A percentile compares a stretch with the other conserved stretches of the same genome.
These are phyloP conservation scores for Montipora capitata DNA, from an alignment of 92 coral and sea anemone genomes.

Conservation along the genomic window DNA sequence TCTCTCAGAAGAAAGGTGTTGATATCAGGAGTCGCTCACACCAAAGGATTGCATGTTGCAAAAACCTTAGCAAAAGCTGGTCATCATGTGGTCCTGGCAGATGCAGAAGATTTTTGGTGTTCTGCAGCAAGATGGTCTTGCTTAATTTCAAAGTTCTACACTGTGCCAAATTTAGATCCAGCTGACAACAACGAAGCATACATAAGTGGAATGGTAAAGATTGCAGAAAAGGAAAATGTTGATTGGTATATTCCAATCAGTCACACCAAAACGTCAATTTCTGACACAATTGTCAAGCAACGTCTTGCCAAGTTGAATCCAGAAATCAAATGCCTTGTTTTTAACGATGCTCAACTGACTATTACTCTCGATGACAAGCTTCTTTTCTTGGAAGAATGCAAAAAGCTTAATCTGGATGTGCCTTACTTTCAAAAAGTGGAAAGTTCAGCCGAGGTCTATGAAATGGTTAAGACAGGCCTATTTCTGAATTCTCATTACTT, in stretches of 20 bases:
- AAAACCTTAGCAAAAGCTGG: constrained; percentile 63
- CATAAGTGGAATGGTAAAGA: constrained; percentile 51
- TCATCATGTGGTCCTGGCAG: constrained; percentile 61
- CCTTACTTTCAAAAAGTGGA: constrained; percentile 37
- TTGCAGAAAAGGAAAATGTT: constrained; percentile 53
- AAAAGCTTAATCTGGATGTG: constrained; percentile 42
- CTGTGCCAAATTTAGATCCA: constrained; percentile 51
- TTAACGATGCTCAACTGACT: constrained; percentile 57
- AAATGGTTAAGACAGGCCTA: constrained; percentile 30
- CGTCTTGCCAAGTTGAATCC: constrained; percentile 48
- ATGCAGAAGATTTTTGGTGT: constrained; percentile 48
- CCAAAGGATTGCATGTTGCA: constrained; percentile 55
- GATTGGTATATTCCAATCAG: constrained; percentile 77
- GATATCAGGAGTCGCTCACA: constrained; percentile 41
- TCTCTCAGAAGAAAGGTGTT: constrained; percentile 56
- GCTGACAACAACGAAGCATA: constrained; percentile 25
- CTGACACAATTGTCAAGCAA: constrained; percentile 49
- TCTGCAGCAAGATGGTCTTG: constrained; percentile 65
- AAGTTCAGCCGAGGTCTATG: constrained; percentile 30
- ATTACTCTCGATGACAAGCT: constrained; percentile 55
- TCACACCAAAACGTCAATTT: constrained; percentile 48
- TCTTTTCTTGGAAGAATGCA: constrained; percentile 50
- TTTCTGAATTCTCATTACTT: constrained; percentile 58
- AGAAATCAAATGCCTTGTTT: constrained; percentile 55
- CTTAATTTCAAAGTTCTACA: constrained; percentile 36